Percentiles rank a stretch among this genome's conserved stretches.
Evolutionary conservation across 2,797 vertebrate genomes (phyloP).

Genomic region (Gymnothorax reevesii): DNA sequence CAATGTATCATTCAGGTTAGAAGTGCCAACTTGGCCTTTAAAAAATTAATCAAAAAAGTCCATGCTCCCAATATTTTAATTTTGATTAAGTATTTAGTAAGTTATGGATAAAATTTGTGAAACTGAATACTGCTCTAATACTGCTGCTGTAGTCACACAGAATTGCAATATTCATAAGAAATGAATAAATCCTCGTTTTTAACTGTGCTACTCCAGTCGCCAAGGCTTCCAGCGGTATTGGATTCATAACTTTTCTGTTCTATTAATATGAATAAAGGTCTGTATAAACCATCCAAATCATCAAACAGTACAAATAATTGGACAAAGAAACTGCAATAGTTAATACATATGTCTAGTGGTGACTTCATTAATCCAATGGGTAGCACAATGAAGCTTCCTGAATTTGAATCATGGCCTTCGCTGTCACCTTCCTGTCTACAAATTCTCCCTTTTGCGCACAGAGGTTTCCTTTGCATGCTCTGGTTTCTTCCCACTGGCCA

Average conservation of each 20-base stretch:
- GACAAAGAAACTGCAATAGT: neutral
- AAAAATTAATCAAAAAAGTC: neutral
- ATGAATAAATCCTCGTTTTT: slow-evolving; percentile 20
- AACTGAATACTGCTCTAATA: neutral
- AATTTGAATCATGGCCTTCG: no score
- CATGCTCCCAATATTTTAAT: neutral
- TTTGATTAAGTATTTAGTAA: neutral
- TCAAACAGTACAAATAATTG: slow-evolving; percentile 9
- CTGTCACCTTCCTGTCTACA: no score
- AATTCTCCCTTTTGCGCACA: no score
- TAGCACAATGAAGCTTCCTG: no score
- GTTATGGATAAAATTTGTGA: neutral
- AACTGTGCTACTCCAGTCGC: neutral
- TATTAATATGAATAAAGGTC: slow-evolving; percentile 12
- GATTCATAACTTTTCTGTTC: slow-evolving; percentile 11
- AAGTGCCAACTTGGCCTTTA: neutral
- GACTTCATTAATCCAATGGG: neutral
- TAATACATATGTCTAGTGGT: neutral
- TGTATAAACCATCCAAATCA: neutral
- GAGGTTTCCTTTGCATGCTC: no score
- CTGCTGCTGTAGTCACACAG: neutral
- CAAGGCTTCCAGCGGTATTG: slow-evolving; percentile 11
- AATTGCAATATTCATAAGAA: slow-evolving; percentile 1
- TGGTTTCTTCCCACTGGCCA: no score
- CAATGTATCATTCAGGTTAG: neutral